Conservation (phyloP, 2,888 invertebrate genomes). For the Drosophila mimetica region DNA sequence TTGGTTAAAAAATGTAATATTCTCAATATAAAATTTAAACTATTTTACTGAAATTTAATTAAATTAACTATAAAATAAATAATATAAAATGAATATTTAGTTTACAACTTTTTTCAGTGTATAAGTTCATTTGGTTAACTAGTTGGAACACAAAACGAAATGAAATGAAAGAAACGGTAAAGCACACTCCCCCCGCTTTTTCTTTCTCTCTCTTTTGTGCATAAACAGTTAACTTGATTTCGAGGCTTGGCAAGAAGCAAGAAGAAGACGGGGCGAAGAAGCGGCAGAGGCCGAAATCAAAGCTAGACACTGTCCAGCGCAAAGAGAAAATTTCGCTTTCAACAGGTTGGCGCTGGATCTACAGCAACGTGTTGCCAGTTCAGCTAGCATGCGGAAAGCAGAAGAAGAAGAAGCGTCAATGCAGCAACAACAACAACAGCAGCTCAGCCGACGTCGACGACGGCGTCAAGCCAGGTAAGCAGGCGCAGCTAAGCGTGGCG, state of each 20-base stretch:
- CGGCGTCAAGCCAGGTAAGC: conserved; percentile 56
- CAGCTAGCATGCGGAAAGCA: conserved; percentile 59
- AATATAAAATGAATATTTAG: not conserved
- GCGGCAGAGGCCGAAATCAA: conserved; percentile 41
- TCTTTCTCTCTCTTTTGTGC: conserved; percentile 42
- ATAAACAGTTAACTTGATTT: conserved; percentile 76
- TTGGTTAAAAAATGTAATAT: not conserved
- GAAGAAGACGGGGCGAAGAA: conserved; percentile 35
- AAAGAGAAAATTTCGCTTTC: conserved; percentile 83
- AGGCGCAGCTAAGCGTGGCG: conserved; percentile 76
- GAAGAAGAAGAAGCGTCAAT: conserved; percentile 30
- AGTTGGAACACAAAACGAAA: conserved; percentile 43
- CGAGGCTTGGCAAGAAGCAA: conserved; percentile 66
- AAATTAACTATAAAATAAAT: not conserved
- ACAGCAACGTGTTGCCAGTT: conserved; percentile 52
- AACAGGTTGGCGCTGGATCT: conserved; percentile 81
- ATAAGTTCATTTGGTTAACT: conserved; percentile 55
- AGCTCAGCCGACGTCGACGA: conserved; percentile 18
- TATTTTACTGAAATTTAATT: too few relatives aligned
- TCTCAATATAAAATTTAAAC: not conserved
- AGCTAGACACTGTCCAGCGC: conserved; percentile 58
- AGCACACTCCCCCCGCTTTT: conserved; percentile 39
- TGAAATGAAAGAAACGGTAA: conserved; percentile 66
- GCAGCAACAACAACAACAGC: conserved; percentile 22
- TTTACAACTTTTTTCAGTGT: too few relatives aligned